Evolutionary conservation across 2,888 invertebrate species (phyloP).

Genomic region (Entomobrya multifasciata): DNA sequence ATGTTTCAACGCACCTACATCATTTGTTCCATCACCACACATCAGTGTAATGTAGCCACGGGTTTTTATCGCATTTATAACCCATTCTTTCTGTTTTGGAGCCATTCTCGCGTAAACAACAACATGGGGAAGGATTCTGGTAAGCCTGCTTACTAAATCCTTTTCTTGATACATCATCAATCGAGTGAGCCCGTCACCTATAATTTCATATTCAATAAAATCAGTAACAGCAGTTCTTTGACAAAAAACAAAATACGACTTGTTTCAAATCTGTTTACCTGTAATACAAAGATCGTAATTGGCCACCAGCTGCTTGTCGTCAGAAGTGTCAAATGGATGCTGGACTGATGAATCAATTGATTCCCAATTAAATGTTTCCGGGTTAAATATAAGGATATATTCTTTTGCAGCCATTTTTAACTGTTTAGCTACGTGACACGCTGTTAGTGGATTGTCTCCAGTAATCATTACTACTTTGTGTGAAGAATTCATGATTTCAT

Average conservation of each 20-base stretch:
- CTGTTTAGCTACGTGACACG: slow-evolving; percentile 98
- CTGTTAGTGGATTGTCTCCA: slow-evolving; percentile 99
- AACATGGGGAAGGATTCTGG: slow-evolving; percentile 89
- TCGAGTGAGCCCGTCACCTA: slow-evolving; percentile 74
- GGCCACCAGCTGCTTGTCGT: slow-evolving; percentile 81
- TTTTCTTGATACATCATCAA: slow-evolving; percentile 82
- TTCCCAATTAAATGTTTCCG: slow-evolving; percentile 88
- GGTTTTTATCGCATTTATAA: slow-evolving; percentile 93
- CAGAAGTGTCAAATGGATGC: slow-evolving; percentile 82
- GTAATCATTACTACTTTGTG: slow-evolving; percentile 99
- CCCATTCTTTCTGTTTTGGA: slow-evolving; percentile 98
- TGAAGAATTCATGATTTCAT: slow-evolving; percentile 95
- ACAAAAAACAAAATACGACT: no score
- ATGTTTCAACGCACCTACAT: slow-evolving; percentile 99
- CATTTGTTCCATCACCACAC: slow-evolving; percentile 99
- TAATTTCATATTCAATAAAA: no score
- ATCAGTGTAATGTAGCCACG: slow-evolving; percentile 95
- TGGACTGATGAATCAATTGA: slow-evolving; percentile 86
- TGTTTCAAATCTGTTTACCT: no score
- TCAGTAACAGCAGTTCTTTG: no score
- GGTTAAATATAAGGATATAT: slow-evolving; percentile 85
- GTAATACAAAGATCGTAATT: slow-evolving; percentile 96
- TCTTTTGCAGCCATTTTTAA: slow-evolving; percentile 91
- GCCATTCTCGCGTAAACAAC: slow-evolving; percentile 98
- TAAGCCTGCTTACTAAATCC: slow-evolving; percentile 74